These are phyloP conservation scores for Catalaphyllia jardinei DNA, from an alignment of 64 coral and sea anemone genomes.

Conservation along the genomic window DNA sequence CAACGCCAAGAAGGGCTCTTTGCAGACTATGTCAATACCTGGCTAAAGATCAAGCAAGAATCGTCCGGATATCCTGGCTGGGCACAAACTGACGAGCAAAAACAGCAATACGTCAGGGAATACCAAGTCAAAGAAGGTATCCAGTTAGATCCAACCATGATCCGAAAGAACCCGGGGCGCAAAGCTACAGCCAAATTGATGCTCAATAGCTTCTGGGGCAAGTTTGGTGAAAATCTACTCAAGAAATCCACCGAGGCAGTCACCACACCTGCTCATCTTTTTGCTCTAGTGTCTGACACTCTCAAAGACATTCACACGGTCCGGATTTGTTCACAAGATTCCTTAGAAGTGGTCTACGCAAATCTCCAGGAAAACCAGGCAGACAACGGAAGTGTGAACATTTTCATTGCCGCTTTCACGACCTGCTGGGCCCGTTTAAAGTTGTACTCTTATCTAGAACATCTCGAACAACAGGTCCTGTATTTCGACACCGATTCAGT, in stretches of 20 bases:
- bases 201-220: constrained; percentile 23
- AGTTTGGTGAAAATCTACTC: constrained; percentile 1
- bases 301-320: not conserved
- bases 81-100: not conserved
- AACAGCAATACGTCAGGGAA: not conserved
- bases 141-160: not conserved
- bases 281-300: not conserved
- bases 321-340: not conserved
- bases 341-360: not conserved
- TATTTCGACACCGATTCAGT: not conserved
- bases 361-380: not conserved
- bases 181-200: not conserved
- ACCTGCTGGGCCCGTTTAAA: constrained; percentile 44
- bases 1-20: not conserved
- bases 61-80: not conserved
- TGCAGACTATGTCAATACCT: not conserved
- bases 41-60: not conserved
- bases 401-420: constrained; percentile 54
- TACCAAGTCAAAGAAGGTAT: not conserved
- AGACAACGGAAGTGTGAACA: not conserved
- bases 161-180: constrained; percentile 18
- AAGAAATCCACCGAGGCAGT: not conserved
- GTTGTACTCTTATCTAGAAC: constrained; percentile 24
- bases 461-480: not conserved
- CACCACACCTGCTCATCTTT: not conserved